Conservation (phyloP, 2,113 vertebrate species). For the Cettia cetti region DNA sequence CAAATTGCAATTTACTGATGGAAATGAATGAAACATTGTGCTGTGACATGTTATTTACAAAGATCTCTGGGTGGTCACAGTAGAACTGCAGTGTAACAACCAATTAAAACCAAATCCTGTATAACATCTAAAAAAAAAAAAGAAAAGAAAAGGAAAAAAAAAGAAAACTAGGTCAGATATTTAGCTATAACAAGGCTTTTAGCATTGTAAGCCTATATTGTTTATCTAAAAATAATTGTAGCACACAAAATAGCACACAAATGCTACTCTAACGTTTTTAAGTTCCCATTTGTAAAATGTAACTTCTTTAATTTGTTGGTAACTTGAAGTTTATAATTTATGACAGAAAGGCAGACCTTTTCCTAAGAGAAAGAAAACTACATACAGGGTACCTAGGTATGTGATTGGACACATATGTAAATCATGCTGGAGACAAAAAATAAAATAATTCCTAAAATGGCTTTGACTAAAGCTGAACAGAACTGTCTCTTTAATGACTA, state of each 20-base stretch:
- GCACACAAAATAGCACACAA: too few relatives aligned
- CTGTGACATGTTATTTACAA: neutral
- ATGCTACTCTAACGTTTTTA: neutral
- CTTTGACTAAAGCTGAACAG: neutral
- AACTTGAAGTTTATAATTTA: neutral
- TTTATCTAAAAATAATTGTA: constrained; percentile 19
- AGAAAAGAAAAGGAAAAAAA: accelerated
- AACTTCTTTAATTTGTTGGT: neutral
- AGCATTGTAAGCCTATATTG: neutral
- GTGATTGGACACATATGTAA: neutral
- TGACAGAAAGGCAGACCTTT: neutral
- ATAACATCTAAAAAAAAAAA: neutral
- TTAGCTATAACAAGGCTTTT: neutral
- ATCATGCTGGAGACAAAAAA: neutral
- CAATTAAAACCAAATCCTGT: constrained; percentile 40
- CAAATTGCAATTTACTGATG: neutral
- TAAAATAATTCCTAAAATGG: neutral
- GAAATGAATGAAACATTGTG: neutral
- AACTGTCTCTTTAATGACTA: neutral
- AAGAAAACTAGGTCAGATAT: neutral
- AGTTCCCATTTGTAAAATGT: neutral
- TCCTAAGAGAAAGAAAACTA: neutral
- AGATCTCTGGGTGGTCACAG: neutral
- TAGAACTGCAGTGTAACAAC: neutral
- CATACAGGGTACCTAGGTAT: neutral